Conservation (phyloP, 2,113 vertebrate species). For the Oryzias melastigma region DNA sequence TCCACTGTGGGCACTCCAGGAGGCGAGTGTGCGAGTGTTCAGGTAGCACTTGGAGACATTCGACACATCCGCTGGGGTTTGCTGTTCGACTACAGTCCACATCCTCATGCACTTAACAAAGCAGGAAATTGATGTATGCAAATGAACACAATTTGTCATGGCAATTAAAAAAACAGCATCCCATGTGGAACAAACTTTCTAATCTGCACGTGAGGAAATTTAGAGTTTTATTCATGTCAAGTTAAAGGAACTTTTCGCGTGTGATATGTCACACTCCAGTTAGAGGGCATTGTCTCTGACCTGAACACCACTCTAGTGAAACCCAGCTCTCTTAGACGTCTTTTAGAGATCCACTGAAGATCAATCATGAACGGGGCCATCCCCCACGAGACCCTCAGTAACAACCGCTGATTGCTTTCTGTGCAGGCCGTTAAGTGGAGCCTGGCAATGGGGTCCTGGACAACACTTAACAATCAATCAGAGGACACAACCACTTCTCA, state of each 20-base stretch:
- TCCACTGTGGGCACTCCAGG: conserved; percentile 32
- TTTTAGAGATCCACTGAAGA: conserved; percentile 73
- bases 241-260: conserved; percentile 38
- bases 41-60: conserved; percentile 40
- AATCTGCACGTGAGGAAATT: conserved; percentile 19
- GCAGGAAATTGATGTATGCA: conserved; percentile 49
- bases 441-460: conserved; percentile 77
- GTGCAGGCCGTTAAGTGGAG: conserved; percentile 78
- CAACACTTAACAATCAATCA: conserved; percentile 85
- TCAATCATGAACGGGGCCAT: conserved; percentile 72
- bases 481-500: conserved; percentile 72
- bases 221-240: conserved; percentile 18
- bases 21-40: conserved; percentile 24
- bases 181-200: conserved; percentile 25
- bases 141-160: conserved; percentile 42
- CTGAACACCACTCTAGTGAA: conserved; percentile 54
- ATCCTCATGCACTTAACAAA: conserved; percentile 34
- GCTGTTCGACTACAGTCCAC: conserved; percentile 39
- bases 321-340: conserved; percentile 65
- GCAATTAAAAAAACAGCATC: conserved; percentile 35
- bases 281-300: conserved; percentile 44
- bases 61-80: conserved; percentile 45
- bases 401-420: conserved; percentile 81
- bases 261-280: conserved; percentile 36
- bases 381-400: conserved; percentile 77